Percentiles rank a stretch among this genome's conserved stretches.
Conservation (phyloP, 1,140 invertebrate species). For the Pogonognathellus flavescens region DNA sequence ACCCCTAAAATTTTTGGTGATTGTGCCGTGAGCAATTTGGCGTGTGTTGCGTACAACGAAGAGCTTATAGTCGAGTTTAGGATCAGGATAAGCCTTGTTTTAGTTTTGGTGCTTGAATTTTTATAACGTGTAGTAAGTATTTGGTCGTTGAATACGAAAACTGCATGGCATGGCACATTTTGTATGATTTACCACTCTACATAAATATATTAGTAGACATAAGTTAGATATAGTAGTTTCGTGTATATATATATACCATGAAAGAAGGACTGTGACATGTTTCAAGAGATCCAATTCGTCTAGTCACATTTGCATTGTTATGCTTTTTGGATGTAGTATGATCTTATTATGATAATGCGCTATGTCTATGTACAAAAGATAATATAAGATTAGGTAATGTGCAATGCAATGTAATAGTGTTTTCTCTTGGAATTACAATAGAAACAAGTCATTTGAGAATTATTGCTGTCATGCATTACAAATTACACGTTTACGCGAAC, state of each 20-base stretch:
- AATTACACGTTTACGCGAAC: constrained; percentile 23
- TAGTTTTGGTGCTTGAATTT: background rate
- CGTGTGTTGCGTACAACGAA: constrained; percentile 1
- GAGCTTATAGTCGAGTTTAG: too few relatives aligned
- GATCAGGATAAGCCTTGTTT: too few relatives aligned
- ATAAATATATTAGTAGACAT: background rate
- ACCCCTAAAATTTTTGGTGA: constrained; percentile 40
- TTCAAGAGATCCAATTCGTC: background rate
- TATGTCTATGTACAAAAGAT: constrained; percentile 19
- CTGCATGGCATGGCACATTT: background rate
- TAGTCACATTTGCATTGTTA: background rate
- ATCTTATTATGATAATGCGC: constrained; percentile 30
- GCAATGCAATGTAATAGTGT: constrained; percentile 10
- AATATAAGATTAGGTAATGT: constrained; percentile 21
- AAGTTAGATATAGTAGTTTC: background rate
- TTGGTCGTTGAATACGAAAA: background rate
- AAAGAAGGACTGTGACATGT: constrained; percentile 2
- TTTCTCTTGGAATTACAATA: constrained; percentile 17
- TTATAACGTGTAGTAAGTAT: background rate
- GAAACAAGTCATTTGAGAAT: constrained; percentile 37
- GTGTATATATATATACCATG: background rate
- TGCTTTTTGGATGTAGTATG: background rate
- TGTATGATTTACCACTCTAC: background rate
- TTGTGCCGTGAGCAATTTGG: constrained; percentile 19
- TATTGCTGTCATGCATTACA: constrained; percentile 42